A percentile compares a stretch with the other conserved stretches of the same genome.
phyloP scores from a whole-genome alignment of 2,888 invertebrate species.

The Synanthedon vespiformis region DNA sequence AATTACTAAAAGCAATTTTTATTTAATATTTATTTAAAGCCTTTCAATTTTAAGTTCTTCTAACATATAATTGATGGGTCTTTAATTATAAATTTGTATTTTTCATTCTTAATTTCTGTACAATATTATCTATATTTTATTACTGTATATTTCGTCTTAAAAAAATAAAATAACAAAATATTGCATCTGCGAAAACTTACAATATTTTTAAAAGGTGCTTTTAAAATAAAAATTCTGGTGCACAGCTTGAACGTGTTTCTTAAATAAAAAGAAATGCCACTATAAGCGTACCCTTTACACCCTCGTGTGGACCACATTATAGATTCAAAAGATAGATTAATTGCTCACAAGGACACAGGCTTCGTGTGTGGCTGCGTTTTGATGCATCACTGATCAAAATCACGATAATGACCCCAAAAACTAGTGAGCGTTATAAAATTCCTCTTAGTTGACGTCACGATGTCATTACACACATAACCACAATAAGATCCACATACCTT shows the following conservation, averaged over 20 bases:
- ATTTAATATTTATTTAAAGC: too few species aligned
- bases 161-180: too few species aligned
- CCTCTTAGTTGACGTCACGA: conserved; percentile 48
- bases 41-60: too few species aligned
- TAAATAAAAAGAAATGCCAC: conserved; percentile 13
- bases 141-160: too few species aligned
- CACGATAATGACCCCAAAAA: conserved; percentile 51
- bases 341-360: conserved; percentile 42
- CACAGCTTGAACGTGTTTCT: conserved; percentile 9
- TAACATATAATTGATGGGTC: too few species aligned
- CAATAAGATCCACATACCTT: not conserved
- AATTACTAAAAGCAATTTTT: too few species aligned
- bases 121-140: too few species aligned
- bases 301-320: conserved; percentile 6
- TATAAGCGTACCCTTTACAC: conserved; percentile 20
- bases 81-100: too few species aligned
- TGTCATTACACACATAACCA: conserved; percentile 11
- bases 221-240: not conserved
- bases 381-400: conserved; percentile 52
- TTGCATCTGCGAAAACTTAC: too few species aligned
- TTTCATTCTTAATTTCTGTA: too few species aligned
- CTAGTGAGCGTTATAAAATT: conserved; percentile 53
- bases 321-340: conserved; percentile 36
- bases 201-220: not conserved
- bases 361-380: conserved; percentile 58